A percentile compares a stretch with the other conserved stretches of the same genome.
phyloP scores from a whole-genome alignment of 2,888 invertebrate genomes.

The Melanchra persicariae region DNA sequence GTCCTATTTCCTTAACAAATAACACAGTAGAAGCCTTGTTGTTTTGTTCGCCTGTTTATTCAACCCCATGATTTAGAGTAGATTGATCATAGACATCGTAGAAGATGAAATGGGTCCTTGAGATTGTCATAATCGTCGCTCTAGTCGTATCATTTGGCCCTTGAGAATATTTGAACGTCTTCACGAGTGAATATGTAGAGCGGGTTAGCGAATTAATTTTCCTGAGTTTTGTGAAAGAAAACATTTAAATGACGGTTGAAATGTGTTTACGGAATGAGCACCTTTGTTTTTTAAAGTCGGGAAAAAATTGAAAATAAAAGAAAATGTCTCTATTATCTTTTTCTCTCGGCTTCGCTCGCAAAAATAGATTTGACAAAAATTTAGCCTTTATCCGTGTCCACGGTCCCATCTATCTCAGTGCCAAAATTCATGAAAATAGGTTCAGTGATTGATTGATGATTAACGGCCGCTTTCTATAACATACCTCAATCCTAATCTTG shows the following conservation, averaged over 20 bases:
- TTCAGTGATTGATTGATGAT: too few relatives aligned
- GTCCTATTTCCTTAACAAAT: background rate
- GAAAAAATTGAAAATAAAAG: too few relatives aligned
- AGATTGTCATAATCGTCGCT: slow-evolving; percentile 33
- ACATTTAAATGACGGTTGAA: background rate
- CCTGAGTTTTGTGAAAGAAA: background rate
- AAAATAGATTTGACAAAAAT: too few relatives aligned
- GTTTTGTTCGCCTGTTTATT: slow-evolving; percentile 11
- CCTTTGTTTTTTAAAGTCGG: background rate
- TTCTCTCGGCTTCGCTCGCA: too few relatives aligned
- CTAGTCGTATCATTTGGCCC: background rate
- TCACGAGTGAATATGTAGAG: background rate
- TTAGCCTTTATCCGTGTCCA: too few relatives aligned
- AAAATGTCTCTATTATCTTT: too few relatives aligned
- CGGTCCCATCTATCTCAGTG: too few relatives aligned
- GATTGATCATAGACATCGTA: slow-evolving; percentile 15
- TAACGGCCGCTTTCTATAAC: too few relatives aligned
- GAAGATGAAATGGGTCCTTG: slow-evolving; percentile 21
- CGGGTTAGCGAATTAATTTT: background rate
- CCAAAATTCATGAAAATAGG: too few relatives aligned
- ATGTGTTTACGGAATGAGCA: background rate
- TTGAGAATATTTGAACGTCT: slow-evolving; percentile 11
- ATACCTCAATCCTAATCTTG: too few relatives aligned
- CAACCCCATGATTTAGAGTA: slow-evolving; percentile 22
- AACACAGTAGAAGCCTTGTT: background rate